phyloP scores from a whole-genome alignment of 2,113 vertebrate species.

The Kryptolebias marmoratus region DNA sequence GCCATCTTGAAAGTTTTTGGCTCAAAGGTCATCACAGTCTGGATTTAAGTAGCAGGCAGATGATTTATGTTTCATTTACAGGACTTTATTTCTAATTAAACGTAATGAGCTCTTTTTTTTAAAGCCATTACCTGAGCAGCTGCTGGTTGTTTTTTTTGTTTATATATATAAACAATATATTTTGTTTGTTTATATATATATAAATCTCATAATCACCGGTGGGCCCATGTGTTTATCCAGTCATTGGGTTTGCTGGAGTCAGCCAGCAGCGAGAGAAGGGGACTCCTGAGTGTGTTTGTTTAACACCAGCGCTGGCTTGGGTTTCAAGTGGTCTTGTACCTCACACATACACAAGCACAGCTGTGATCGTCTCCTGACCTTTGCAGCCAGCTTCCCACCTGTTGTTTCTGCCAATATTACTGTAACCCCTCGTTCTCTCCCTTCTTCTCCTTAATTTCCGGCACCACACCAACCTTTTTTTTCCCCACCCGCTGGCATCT shows the following conservation, averaged over 20 bases:
- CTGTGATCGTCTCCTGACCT: conserved; percentile 62
- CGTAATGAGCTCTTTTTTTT: too few relatives aligned
- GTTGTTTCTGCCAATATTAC: conserved; percentile 71
- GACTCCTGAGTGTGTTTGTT: conserved; percentile 43
- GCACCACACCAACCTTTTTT: conserved; percentile 16
- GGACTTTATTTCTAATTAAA: too few relatives aligned
- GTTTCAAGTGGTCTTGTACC: conserved; percentile 48
- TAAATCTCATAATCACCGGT: neutral
- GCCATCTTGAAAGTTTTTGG: too few relatives aligned
- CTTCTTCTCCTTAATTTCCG: conserved; percentile 60
- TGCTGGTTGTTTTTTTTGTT: neutral
- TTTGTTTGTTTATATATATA: neutral
- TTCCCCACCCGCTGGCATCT: neutral
- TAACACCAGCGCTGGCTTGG: conserved; percentile 48
- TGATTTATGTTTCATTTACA: too few relatives aligned
- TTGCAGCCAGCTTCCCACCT: conserved; percentile 50
- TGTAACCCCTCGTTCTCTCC: conserved; percentile 52
- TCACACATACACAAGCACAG: conserved; percentile 37
- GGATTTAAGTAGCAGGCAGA: too few relatives aligned
- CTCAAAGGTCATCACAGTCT: too few relatives aligned
- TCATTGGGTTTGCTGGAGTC: conserved; percentile 5
- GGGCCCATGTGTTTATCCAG: too few relatives aligned
- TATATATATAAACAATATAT: neutral
- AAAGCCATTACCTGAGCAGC: neutral
- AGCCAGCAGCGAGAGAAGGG: conserved; percentile 4